phyloP scores from a whole-genome alignment of 2,797 vertebrate genomes.

The Tamandua tetradactyla region DNA sequence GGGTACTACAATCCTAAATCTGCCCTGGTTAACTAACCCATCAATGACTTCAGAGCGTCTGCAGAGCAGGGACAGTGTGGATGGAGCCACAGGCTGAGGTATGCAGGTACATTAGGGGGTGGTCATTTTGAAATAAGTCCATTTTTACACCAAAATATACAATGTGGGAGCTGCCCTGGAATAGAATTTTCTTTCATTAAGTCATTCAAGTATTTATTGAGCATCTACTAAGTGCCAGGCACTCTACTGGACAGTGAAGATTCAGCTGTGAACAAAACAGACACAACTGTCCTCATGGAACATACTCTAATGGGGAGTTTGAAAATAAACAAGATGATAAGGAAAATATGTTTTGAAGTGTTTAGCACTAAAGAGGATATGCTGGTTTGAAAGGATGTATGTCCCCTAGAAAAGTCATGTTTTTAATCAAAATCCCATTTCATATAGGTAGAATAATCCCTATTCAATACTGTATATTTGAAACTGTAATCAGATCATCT shows the following conservation, averaged over 20 bases:
- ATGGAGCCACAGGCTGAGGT: neutral
- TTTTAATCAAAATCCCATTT: too few relatives aligned
- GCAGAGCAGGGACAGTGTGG: neutral
- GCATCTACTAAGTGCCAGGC: too few relatives aligned
- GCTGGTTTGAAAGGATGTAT: too few relatives aligned
- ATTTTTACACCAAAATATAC: neutral
- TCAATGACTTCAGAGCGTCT: neutral
- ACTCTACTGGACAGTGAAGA: too few relatives aligned
- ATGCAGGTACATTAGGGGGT: neutral
- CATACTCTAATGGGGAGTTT: neutral
- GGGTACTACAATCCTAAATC: neutral
- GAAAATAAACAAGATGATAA: neutral
- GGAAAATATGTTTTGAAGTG: neutral
- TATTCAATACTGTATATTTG: too few relatives aligned
- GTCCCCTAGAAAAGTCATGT: too few relatives aligned
- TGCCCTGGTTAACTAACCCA: neutral
- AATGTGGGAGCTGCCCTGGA: neutral
- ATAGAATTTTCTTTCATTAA: neutral
- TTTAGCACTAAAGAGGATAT: too few relatives aligned
- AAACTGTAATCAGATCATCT: too few relatives aligned
- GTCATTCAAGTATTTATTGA: neutral
- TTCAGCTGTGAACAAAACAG: neutral
- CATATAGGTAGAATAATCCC: too few relatives aligned
- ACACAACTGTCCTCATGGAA: neutral
- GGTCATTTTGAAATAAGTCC: neutral